These are phyloP conservation scores for Plebejus anna DNA, from an alignment of 2,888 invertebrate species.

Conservation along the genomic window DNA sequence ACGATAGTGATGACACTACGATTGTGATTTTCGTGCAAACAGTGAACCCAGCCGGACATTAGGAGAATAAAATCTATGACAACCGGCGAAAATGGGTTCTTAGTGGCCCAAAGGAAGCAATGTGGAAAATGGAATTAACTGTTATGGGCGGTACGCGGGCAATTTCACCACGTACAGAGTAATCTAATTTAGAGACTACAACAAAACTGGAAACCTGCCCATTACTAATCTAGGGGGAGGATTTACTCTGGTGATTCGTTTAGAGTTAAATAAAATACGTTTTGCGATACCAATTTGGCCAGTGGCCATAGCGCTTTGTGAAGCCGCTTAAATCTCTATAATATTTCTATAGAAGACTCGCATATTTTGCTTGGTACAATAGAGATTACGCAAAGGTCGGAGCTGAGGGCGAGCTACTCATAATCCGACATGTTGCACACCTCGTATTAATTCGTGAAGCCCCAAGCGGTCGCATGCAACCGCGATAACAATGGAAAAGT, in stretches of 20 bases:
- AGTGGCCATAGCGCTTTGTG: constrained; percentile 5
- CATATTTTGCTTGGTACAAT: background rate
- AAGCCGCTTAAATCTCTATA: background rate
- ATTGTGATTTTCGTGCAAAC: constrained; percentile 8
- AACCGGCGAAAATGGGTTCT: background rate
- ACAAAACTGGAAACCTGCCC: constrained; percentile 29
- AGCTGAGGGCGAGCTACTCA: too few relatives aligned
- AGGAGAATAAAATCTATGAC: constrained; percentile 17
- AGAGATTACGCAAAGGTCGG: too few relatives aligned
- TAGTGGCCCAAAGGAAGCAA: constrained; percentile 20
- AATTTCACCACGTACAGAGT: constrained; percentile 26
- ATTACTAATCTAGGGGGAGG: constrained; percentile 27
- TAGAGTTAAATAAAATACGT: constrained; percentile 28
- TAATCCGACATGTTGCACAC: too few relatives aligned
- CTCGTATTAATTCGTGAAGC: too few relatives aligned
- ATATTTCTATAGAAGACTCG: background rate
- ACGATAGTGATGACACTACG: background rate
- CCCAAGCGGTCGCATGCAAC: too few relatives aligned
- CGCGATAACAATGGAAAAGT: too few relatives aligned
- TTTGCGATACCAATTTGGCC: constrained; percentile 27
- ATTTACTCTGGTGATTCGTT: constrained; percentile 28
- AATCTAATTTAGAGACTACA: constrained; percentile 26
- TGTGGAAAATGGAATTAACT: constrained; percentile 23
- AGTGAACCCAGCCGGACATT: constrained; percentile 9
- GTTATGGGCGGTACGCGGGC: constrained; percentile 26